Evolutionary conservation across 2,113 vertebrate genomes (phyloP), one percentile per base, ranked within the genome.

Genomic region (Cephalophus harveyi): DNA sequence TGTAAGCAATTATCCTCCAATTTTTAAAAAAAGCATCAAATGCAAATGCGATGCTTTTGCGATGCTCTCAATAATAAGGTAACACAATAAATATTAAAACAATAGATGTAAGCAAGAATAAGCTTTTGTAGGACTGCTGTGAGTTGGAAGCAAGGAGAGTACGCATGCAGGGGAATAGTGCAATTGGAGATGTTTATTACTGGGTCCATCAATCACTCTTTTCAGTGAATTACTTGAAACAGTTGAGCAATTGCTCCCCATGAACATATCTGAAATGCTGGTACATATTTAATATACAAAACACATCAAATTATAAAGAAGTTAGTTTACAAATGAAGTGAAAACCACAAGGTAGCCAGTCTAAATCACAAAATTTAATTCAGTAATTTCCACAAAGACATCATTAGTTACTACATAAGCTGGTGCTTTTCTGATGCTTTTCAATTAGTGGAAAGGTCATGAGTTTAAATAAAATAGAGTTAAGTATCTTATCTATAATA

Each of bases 391-490:
- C 81, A 90, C 43, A 52, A 96, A 85, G 91, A 94, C 78, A 82
- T 55, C 93, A 88, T 91, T 94, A 92, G 57, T 85, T 84, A 96
- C 83, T 87, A 33, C n/a, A 82, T 12, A 89, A 81, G 71, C 50
- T 93, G 95, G 87, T 92, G 82, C 92, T 89, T 96, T 91, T 94
- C 89, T 67, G 92, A 97, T 96, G 93, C 91, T 97, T 98, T 98
- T 94, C 94, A 97, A 97, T 97, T 97, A 97, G 79, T 76, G n/a
- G 54, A 97, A 97, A 97, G 96, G 97, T 96, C 95, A 94, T 30
- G 74, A 97, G n/a, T 93, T 97, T 96, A 97, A 97, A 96, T 96
- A 95, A 98, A 97, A 95, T 21, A 97, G 76, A 96, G 76, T 95
- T 94, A 89, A 97, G 88, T 87, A 97, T 94, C 89, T 87, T 93